Evolutionary conservation across 2,113 vertebrate genomes (phyloP).

Genomic region (Heterocephalus glaber): DNA sequence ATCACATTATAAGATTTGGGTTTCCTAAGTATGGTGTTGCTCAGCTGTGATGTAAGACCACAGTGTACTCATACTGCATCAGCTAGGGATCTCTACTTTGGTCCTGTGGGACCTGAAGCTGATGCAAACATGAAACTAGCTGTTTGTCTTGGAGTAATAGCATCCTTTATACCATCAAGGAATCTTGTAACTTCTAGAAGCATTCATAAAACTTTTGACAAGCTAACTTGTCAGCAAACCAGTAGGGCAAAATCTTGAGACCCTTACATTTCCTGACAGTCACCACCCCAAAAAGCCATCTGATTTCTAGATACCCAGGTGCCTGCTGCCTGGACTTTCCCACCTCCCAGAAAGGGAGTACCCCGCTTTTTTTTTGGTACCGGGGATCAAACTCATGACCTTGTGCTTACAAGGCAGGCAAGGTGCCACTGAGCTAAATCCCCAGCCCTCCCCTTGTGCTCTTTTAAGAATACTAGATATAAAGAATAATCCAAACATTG

Average conservation of each 20-base stretch:
- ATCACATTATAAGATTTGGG: not conserved
- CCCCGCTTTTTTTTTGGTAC: too few species aligned
- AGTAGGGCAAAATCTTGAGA: not conserved
- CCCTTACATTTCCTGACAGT: not conserved
- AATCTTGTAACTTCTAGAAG: constrained; percentile 8
- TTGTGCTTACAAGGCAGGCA: too few species aligned
- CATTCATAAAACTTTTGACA: not conserved
- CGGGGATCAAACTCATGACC: too few species aligned
- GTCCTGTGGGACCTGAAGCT: not conserved
- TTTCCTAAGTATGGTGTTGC: not conserved
- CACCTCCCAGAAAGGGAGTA: not conserved
- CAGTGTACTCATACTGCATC: not conserved
- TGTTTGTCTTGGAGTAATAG: not conserved
- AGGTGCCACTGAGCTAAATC: too few species aligned
- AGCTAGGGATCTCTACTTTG: not conserved
- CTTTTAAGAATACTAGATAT: not conserved
- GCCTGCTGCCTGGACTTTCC: not conserved
- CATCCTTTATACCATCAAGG: not conserved
- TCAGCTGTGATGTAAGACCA: not conserved
- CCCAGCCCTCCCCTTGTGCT: not conserved
- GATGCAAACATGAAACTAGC: not conserved
- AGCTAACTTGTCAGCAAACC: not conserved
- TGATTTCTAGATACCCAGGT: not conserved
- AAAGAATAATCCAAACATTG: not conserved
- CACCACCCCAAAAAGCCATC: not conserved